Base-by-base conservation (phyloP, 92 coral and sea anemone genomes). In the Chrysogorgia sp. region DNA sequence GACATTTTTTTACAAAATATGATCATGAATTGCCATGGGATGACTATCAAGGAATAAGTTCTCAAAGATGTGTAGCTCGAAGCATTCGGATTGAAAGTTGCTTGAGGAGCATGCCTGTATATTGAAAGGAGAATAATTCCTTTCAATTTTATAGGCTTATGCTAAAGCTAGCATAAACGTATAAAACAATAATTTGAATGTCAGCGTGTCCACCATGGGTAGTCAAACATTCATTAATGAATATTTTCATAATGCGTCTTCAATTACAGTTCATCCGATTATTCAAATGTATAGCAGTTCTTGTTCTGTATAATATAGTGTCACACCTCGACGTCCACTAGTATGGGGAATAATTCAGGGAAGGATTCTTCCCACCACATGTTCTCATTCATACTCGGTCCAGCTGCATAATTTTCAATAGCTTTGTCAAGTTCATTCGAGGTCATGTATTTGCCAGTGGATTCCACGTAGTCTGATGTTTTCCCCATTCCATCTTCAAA, bases 351-450 rank as follows among this genome's bases (percentile, higher is more conserved):
- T 33, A 94, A 81, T 34, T 86, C 94, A 43, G 91, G 94, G 82
- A 92, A 86, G 75, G 91, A 94, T 68, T 91, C 91, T 85, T 94
- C 98, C 97, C 91, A 91, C 98, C 98, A 94, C 88, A 87, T 89
- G 40, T 82, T 23, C 33, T 72, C 79, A 72, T 72, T 72, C 65
- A 72, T 72, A 56, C 79, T 72, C 55, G 79, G 79, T 21, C 50
- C 79, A 72, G 66, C 63, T 34, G 66, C 79, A 50, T 72, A 72
- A 72, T 53, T 72, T 53, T 72, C 79, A 32, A 72, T 72, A 48
- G 63, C 79, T 72, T 72, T 72, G 12, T 72, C 79, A 21, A 72
- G 64, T 72, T 72, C 79, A 24, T 43, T 47, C 26, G 65, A 26
- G 45, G 50, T 72, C 79, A 72, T 72, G 43, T 53, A 72, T 72